Conservation (phyloP, 2,888 invertebrate genomes). For the Dichetophora obliterata region DNA sequence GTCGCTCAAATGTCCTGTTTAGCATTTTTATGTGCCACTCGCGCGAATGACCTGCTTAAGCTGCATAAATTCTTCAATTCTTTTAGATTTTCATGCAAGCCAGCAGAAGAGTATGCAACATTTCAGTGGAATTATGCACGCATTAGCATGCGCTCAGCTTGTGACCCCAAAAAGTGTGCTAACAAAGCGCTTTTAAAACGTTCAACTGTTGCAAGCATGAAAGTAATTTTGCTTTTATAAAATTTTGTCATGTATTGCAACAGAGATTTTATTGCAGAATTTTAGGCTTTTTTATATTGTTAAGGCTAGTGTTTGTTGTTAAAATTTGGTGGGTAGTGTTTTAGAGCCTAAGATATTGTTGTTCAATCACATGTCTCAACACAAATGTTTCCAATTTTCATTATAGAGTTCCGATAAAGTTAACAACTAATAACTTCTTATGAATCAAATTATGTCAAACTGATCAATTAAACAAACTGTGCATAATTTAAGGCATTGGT, state of each 20-base stretch:
- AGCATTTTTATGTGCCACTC: slow-evolving; percentile 12
- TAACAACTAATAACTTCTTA: too few relatives aligned
- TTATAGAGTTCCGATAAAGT: too few relatives aligned
- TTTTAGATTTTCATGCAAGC: background rate
- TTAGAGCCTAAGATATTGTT: background rate
- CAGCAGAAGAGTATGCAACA: slow-evolving; percentile 21
- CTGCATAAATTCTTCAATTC: slow-evolving; percentile 1
- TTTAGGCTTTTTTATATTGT: too few relatives aligned
- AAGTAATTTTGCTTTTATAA: background rate
- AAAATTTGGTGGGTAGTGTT: background rate
- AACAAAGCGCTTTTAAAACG: background rate
- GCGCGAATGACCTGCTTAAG: slow-evolving; percentile 27
- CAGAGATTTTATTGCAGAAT: too few relatives aligned
- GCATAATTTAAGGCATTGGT: too few relatives aligned
- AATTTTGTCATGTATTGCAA: background rate
- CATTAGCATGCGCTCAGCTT: background rate
- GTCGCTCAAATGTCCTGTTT: slow-evolving; percentile 14
- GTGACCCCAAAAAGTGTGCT: background rate
- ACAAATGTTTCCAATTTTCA: too few relatives aligned
- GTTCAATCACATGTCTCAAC: background rate
- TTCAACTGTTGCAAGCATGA: background rate
- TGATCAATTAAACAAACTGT: too few relatives aligned
- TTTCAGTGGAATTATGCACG: slow-evolving; percentile 12
- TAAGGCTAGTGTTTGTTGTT: too few relatives aligned
- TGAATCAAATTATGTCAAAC: too few relatives aligned